A percentile compares a stretch with the other conserved stretches of the same genome.
Conservation (phyloP, 2,797 vertebrate genomes). For the Chloroceryle amazona region DNA sequence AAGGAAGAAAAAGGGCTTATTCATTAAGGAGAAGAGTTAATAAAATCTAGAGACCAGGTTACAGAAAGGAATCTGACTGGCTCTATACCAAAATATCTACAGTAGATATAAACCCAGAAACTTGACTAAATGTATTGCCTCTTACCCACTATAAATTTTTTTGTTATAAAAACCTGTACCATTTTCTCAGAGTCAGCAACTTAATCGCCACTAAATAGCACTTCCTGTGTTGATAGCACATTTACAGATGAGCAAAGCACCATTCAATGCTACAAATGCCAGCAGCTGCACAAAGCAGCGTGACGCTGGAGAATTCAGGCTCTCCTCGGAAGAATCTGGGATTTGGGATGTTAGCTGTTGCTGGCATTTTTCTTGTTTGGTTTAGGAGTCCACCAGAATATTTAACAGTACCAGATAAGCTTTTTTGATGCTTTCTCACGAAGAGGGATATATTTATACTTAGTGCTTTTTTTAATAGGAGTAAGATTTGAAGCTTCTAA, state of each 20-base stretch:
- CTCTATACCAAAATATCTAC: background rate
- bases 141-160: background rate
- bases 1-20: background rate
- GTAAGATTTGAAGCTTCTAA: background rate
- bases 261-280: background rate
- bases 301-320: background rate
- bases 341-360: background rate
- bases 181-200: background rate
- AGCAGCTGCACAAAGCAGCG: background rate
- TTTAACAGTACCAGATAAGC: background rate
- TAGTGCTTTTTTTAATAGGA: background rate
- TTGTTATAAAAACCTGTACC: background rate
- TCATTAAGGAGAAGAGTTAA: constrained; percentile 2
- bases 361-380: background rate
- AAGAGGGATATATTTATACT: background rate
- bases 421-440: background rate
- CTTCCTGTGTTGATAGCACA: background rate
- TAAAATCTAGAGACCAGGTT: background rate
- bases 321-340: background rate
- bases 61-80: background rate
- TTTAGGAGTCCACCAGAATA: background rate
- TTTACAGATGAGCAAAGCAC: background rate
- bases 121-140: background rate
- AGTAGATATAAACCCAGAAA: background rate
- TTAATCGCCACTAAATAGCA: background rate